Evolutionary conservation across 2,888 invertebrate genomes (phyloP).

Genomic region (Tachina fera): DNA sequence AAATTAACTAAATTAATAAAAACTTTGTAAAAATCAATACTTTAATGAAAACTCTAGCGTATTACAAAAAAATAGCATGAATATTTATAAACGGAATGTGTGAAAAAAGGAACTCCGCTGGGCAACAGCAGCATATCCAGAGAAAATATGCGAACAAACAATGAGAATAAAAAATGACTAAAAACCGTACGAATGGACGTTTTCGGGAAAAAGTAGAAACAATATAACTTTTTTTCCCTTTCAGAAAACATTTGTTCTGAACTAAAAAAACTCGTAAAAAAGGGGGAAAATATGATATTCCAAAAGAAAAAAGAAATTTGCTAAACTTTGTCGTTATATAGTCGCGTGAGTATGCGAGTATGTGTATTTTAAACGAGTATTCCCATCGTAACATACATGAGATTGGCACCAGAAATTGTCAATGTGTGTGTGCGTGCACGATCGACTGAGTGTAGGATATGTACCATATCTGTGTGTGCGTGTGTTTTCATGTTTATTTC

Average conservation of each 20-base stretch:
- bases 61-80: conserved; percentile 73
- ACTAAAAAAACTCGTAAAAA: conserved; percentile 27
- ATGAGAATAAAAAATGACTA: conserved; percentile 58
- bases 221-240: conserved; percentile 53
- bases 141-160: conserved; percentile 71
- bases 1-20: conserved; percentile 76
- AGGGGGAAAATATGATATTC: conserved; percentile 51
- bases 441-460: conserved; percentile 9
- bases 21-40: conserved; percentile 75
- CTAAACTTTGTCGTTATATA: conserved; percentile 40
- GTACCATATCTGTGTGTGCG: background rate
- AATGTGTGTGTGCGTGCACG: background rate
- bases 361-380: conserved; percentile 52
- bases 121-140: conserved; percentile 74
- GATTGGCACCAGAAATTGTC: background rate
- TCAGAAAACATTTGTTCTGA: conserved; percentile 36
- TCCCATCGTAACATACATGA: conserved; percentile 14
- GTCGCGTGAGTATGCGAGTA: conserved; percentile 63
- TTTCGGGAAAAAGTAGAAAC: conserved; percentile 60
- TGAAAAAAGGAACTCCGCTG: conserved; percentile 80
- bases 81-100: conserved; percentile 74
- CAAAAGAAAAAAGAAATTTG: conserved; percentile 57
- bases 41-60: conserved; percentile 74
- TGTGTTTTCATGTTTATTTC: conserved; percentile 30
- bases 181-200: conserved; percentile 59